phyloP scores from a whole-genome alignment of 2,113 vertebrate species.

The Chaetura pelagica region DNA sequence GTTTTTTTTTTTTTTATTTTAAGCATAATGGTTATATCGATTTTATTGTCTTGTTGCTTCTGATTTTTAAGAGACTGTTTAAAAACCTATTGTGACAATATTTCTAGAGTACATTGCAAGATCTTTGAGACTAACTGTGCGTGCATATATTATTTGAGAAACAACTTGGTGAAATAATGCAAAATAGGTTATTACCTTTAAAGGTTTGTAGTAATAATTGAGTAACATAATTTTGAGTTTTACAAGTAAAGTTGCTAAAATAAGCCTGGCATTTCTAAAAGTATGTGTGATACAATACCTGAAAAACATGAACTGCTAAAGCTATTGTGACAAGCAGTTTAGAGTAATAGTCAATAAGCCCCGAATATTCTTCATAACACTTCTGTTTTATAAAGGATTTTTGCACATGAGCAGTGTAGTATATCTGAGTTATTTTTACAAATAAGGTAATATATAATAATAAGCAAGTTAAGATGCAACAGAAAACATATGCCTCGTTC shows the following conservation, averaged over 20 bases:
- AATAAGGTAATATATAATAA: not conserved
- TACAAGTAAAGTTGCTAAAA: not conserved
- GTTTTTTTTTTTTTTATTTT: not conserved
- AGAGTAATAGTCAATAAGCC: not conserved
- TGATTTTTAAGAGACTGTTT: not conserved
- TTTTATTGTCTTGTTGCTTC: conserved; percentile 25
- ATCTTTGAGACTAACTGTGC: not conserved
- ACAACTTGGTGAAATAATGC: not conserved
- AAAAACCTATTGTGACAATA: not conserved
- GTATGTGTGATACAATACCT: not conserved
- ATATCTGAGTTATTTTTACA: not conserved
- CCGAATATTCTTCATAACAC: not conserved
- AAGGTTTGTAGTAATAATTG: not conserved
- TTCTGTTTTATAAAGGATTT: not conserved
- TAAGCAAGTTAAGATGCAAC: not conserved
- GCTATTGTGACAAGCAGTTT: not conserved
- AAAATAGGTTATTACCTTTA: not conserved
- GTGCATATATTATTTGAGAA: not conserved
- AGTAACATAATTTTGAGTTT: not conserved
- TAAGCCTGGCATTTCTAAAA: not conserved
- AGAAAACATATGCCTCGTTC: not conserved
- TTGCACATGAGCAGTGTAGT: not conserved
- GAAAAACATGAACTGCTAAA: not conserved
- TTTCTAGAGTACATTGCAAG: conserved; percentile 6
- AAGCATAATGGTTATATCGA: not conserved